Evolutionary conservation across 1,140 invertebrate species (phyloP).

Genomic region (Sitophilus oryzae): DNA sequence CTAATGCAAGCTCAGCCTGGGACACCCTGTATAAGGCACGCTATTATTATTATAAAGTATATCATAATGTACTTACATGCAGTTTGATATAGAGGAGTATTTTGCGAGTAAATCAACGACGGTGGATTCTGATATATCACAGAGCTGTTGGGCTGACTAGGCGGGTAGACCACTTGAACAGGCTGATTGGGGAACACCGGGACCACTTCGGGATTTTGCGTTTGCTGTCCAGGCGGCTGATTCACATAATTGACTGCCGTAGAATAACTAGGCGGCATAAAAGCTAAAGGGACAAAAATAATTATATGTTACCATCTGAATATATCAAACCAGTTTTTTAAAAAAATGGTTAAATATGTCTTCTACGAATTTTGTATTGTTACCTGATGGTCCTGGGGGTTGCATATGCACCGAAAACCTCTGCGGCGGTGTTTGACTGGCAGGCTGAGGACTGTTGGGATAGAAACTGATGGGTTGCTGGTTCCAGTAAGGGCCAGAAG

Average conservation of each 20-base stretch:
- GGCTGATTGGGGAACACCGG: slow-evolving; percentile 36
- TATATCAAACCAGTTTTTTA: not conserved
- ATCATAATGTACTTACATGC: not conserved
- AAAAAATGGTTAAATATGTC: not conserved
- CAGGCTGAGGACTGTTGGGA: slow-evolving; percentile 25
- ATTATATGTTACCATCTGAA: not conserved
- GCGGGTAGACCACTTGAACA: slow-evolving; percentile 32
- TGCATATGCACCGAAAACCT: slow-evolving; percentile 15
- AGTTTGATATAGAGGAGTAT: slow-evolving; percentile 16
- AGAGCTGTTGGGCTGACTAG: slow-evolving; percentile 21
- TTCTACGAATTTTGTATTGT: not conserved
- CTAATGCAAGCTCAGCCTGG: no score
- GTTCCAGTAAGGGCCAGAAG: slow-evolving; percentile 29
- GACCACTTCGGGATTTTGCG: slow-evolving; percentile 30
- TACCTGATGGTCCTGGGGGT: slow-evolving; percentile 8
- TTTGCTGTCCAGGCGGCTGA: slow-evolving; percentile 12
- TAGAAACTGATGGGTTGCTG: slow-evolving; percentile 33
- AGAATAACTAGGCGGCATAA: slow-evolving; percentile 20
- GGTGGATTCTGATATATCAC: slow-evolving; percentile 36
- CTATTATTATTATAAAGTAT: no score
- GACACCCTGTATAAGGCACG: no score
- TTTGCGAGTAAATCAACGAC: slow-evolving; percentile 33
- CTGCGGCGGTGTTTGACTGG: slow-evolving; percentile 6
- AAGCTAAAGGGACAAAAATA: slow-evolving; percentile 16
- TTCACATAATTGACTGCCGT: slow-evolving; percentile 19